Evolutionary conservation across 2,113 vertebrate species (phyloP).

Genomic region (Atlantisia rogersi): DNA sequence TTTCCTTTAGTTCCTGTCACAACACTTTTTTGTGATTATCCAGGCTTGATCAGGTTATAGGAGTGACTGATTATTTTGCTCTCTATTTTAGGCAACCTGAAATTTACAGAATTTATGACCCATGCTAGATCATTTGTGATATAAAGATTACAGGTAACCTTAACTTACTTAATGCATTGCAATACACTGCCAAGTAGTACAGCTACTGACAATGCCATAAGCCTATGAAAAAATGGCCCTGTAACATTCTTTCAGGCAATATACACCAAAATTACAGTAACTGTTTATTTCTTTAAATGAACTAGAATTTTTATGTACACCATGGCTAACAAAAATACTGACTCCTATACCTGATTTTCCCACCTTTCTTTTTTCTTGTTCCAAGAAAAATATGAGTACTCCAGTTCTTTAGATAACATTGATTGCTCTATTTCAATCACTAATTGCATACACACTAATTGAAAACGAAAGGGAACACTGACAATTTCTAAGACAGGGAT

Average conservation of each 20-base stretch:
- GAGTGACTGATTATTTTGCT: constrained; percentile 16
- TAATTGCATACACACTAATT: not conserved
- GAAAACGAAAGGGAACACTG: not conserved
- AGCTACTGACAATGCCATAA: not conserved
- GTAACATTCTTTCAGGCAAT: not conserved
- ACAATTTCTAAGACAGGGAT: not conserved
- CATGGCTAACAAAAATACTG: not conserved
- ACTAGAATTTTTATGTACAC: not conserved
- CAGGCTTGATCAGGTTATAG: constrained; percentile 25
- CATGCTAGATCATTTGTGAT: not conserved
- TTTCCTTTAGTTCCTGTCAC: constrained; percentile 16
- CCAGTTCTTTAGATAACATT: not conserved
- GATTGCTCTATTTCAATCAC: not conserved
- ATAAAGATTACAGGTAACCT: not conserved
- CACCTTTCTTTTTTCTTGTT: not conserved
- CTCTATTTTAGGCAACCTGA: not conserved
- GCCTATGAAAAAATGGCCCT: not conserved
- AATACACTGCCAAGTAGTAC: not conserved
- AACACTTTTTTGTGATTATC: not conserved
- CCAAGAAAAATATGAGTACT: not conserved
- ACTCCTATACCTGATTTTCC: not conserved
- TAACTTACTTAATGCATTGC: not conserved
- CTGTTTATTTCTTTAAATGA: not conserved
- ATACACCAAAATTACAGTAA: not conserved
- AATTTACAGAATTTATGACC: constrained; percentile 1